Conservation (phyloP, 2,888 invertebrate genomes). For the Noctua pronuba region DNA sequence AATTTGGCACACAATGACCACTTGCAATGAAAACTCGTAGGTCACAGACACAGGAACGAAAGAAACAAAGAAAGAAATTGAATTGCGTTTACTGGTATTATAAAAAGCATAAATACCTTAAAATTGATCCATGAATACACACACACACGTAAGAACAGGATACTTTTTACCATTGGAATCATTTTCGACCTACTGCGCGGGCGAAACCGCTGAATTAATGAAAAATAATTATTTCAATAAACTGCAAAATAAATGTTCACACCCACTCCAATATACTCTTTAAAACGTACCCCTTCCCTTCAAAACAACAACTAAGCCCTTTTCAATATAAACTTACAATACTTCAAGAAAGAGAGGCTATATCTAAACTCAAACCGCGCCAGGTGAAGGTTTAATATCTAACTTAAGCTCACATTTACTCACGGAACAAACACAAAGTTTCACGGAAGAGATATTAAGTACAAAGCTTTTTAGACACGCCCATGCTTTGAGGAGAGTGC, state of each 20-base stretch:
- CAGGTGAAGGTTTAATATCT: slow-evolving; percentile 46
- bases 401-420: slow-evolving; percentile 39
- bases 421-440: slow-evolving; percentile 43
- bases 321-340: slow-evolving; percentile 28
- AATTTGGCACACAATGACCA: neutral
- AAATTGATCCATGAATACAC: no score
- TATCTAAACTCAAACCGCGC: slow-evolving; percentile 13
- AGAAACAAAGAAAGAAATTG: no score
- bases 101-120: no score
- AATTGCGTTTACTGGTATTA: no score
- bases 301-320: neutral
- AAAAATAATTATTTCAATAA: neutral
- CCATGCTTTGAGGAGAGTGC: neutral
- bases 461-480: slow-evolving; percentile 5
- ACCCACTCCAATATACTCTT: neutral
- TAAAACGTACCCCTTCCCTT: neutral
- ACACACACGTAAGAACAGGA: no score
- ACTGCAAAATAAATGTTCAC: neutral
- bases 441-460: slow-evolving; percentile 39
- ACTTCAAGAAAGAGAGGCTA: neutral
- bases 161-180: no score
- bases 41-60: no score
- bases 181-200: neutral
- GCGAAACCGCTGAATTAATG: neutral
- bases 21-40: neutral